Percentiles rank a stretch among this genome's conserved stretches.
phyloP scores from a whole-genome alignment of 2,113 vertebrate species.

The Madoqua kirkii region DNA sequence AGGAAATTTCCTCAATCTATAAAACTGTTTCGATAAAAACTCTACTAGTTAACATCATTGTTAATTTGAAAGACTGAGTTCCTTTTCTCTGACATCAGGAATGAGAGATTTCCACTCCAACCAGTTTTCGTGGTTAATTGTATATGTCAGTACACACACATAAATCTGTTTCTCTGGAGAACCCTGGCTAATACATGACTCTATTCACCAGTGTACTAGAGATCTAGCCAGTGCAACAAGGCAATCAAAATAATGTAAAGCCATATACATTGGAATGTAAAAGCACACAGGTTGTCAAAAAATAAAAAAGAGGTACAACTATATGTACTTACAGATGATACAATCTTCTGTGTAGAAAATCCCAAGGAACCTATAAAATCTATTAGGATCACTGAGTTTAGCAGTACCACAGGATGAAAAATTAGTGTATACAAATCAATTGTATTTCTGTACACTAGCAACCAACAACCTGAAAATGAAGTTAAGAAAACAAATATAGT shows the following conservation, averaged over 20 bases:
- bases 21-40: not conserved
- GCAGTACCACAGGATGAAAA: not conserved
- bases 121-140: not conserved
- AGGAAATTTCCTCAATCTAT: not conserved
- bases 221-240: not conserved
- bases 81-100: not conserved
- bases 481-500: not conserved
- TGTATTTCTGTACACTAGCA: not conserved
- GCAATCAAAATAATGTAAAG: not conserved
- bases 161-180: not conserved
- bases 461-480: not conserved
- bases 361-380: not conserved
- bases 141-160: not conserved
- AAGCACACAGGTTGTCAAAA: not conserved
- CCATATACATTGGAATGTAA: not conserved
- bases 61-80: not conserved
- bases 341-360: not conserved
- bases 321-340: not conserved
- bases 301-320: not conserved
- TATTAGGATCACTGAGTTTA: not conserved
- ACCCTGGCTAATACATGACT: not conserved
- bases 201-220: not conserved
- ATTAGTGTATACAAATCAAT: not conserved
- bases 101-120: not conserved
- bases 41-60: not conserved